These are phyloP conservation scores for Apistogramma diplotaenia DNA, from an alignment of 2,113 vertebrate genomes.

Conservation along the genomic window DNA sequence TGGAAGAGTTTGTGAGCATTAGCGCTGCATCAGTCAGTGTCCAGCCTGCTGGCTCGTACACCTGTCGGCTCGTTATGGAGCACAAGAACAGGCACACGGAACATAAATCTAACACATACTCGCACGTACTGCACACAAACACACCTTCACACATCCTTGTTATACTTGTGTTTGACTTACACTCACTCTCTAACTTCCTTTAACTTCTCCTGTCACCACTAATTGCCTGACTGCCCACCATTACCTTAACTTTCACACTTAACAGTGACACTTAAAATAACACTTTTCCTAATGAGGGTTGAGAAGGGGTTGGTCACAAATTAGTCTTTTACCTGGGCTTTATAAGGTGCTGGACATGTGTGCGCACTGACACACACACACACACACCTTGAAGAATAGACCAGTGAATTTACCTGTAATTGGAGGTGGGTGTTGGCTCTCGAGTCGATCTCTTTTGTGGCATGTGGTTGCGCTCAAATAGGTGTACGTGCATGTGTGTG, in stretches of 20 bases:
- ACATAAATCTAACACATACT: constrained; percentile 55
- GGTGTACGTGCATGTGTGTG: not conserved
- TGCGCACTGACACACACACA: not conserved
- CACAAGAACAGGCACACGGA: constrained; percentile 22
- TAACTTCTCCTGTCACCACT: constrained; percentile 15
- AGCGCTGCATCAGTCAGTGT: constrained; percentile 58
- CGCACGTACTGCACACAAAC: not conserved
- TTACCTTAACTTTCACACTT: constrained; percentile 49
- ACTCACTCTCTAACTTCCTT: constrained; percentile 29
- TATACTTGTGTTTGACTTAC: constrained; percentile 27
- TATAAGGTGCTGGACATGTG: not conserved
- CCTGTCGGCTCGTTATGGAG: constrained; percentile 60
- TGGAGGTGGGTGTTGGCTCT: constrained; percentile 19
- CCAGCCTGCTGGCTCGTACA: constrained; percentile 49
- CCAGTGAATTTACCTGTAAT: constrained; percentile 21
- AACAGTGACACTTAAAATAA: constrained; percentile 42
- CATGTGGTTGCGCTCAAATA: not conserved
- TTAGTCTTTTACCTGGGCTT: constrained; percentile 1
- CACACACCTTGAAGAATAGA: not conserved
- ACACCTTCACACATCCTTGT: constrained; percentile 38
- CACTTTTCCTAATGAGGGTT: constrained; percentile 39
- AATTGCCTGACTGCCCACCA: constrained; percentile 44
- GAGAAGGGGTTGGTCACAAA: constrained; percentile 14
- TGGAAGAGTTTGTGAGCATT: constrained; percentile 7
- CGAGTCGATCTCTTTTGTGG: not conserved